Evolutionary conservation across 2,888 invertebrate species (phyloP), one percentile per base, ranked within the genome.

Genomic region (Chydorus sphaericus): DNA sequence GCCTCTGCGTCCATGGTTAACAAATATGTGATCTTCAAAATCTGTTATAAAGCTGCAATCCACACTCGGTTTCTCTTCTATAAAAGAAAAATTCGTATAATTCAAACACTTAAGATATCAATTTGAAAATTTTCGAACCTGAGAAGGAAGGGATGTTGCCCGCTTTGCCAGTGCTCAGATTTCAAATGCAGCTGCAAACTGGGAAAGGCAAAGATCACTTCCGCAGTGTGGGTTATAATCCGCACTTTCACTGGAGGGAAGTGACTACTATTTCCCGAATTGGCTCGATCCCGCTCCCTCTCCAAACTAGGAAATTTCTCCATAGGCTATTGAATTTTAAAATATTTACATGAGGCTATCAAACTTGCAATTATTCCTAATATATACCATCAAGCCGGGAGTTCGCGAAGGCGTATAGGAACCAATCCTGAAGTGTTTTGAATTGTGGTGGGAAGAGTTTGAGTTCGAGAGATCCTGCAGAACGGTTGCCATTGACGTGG

Each of bases 21-120:
- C 94, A 71, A 91, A 93, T 65, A 97, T 96, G 69, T 96, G 94
- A 71, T 96, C 94, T 69, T 96, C 93, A 72, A 98, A 97, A 72
- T 97, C 94, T 2, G 96, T 96, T 59, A 96, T 91, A 71, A 98
- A 96, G 69, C 91, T 91, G 74, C 94, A 94, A 64, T 92, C 86
- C 30, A 97, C 94, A 52, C 82, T 77, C 2, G 94, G 92, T 69
- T 89, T 90, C 56, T 80, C 79, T 63, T 80, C 85, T 83, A 26
- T 26, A 69, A 70, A 48, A 38, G 30, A 30, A 14, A 33, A 33
- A 33, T 10, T 14, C 8, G 33, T 10, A 14, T 10, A 14, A 10
- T 14, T 10, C 33, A 33, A 33, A 8, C 33, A 33, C 33, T 8
- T 8, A 33, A 8, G 33, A 33, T 10, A 33, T 14, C 8, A 33